Evolutionary conservation across 2,113 vertebrate genomes (phyloP).

Genomic region (Mormyrus lacerda): DNA sequence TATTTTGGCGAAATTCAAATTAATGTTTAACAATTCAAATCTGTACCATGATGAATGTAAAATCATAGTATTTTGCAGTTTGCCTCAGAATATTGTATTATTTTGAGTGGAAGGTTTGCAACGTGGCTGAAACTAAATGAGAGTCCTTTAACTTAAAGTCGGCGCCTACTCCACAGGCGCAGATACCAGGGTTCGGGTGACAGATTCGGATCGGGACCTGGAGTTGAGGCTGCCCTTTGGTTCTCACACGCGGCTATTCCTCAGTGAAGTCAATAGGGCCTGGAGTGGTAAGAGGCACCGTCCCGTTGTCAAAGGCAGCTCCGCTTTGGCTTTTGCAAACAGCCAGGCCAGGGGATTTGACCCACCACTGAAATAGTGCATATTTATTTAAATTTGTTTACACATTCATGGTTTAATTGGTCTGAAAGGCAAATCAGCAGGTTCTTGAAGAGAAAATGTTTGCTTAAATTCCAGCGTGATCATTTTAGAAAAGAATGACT

Average conservation of each 20-base stretch:
- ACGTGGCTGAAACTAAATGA: background rate
- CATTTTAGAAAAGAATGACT: background rate
- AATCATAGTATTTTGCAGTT: background rate
- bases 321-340: background rate
- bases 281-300: conserved; percentile 62
- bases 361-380: background rate
- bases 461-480: background rate
- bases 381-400: background rate
- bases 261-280: conserved; percentile 69
- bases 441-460: background rate
- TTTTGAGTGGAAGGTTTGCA: background rate
- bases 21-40: background rate
- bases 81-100: background rate
- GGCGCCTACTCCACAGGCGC: conserved; percentile 57
- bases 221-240: conserved; percentile 78
- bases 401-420: background rate
- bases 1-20: background rate
- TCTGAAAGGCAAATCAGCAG: background rate
- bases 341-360: background rate
- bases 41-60: background rate
- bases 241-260: conserved; percentile 76
- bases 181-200: conserved; percentile 72
- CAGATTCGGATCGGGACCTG: conserved; percentile 50
- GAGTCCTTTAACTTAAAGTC: background rate
- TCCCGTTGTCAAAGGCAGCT: background rate